Evolutionary conservation across 2,888 invertebrate genomes (phyloP).

Genomic region (Pandemis corylana): DNA sequence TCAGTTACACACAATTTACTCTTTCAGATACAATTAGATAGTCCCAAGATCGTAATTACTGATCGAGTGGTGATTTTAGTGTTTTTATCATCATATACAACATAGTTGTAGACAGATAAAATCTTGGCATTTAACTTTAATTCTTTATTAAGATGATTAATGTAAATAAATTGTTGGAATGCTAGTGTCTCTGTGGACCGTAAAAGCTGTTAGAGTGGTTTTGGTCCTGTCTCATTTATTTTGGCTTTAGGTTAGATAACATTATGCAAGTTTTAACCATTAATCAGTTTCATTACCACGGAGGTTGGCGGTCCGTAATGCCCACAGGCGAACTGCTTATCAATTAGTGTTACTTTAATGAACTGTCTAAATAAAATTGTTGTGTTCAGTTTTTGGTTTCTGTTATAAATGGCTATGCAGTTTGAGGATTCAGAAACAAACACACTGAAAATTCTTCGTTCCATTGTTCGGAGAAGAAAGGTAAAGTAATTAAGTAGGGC

Average conservation of each 20-base stretch:
- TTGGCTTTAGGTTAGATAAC: neutral
- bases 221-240: conserved; percentile 10
- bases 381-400: neutral
- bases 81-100: neutral
- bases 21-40: neutral
- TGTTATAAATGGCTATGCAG: neutral
- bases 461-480: neutral
- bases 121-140: neutral
- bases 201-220: conserved; percentile 18
- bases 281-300: conserved; percentile 12
- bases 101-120: neutral
- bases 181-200: conserved; percentile 3
- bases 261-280: conserved; percentile 17
- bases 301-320: conserved; percentile 14
- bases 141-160: neutral
- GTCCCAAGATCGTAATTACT: neutral
- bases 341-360: conserved; percentile 14
- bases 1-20: conserved; percentile 9
- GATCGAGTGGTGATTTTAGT: neutral
- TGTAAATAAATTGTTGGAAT: neutral
- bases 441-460: neutral
- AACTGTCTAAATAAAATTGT: neutral
- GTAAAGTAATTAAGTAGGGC: neutral
- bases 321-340: neutral
- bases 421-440: neutral